Conservation (phyloP, 2,888 invertebrate genomes). For the Amiota minor region DNA sequence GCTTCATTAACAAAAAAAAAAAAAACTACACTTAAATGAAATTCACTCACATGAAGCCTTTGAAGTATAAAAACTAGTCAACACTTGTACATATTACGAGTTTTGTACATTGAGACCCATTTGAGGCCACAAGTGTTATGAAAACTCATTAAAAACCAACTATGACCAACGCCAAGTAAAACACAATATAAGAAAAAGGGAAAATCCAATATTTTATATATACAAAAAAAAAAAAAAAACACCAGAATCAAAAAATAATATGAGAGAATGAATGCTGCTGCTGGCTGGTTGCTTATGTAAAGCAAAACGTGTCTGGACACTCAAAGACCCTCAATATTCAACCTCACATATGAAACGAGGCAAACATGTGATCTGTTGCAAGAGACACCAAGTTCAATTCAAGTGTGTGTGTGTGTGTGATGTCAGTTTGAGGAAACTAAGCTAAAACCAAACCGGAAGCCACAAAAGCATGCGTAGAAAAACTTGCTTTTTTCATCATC, state of each 20-base stretch:
- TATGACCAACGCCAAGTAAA: neutral
- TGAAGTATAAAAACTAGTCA: neutral
- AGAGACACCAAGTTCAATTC: neutral
- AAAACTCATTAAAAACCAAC: conserved; percentile 25
- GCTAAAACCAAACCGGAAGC: neutral
- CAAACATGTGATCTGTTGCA: neutral
- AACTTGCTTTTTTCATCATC: neutral
- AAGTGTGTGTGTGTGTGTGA: no score
- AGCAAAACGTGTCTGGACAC: conserved; percentile 21
- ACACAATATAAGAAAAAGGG: neutral
- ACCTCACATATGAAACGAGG: neutral
- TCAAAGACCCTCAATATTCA: neutral
- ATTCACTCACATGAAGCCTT: no score
- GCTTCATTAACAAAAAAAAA: no score
- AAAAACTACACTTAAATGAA: no score
- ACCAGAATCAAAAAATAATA: neutral
- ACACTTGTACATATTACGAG: neutral
- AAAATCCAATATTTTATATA: neutral
- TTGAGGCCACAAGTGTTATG: conserved; percentile 24
- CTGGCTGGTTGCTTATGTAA: conserved; percentile 10
- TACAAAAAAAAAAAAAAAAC: neutral
- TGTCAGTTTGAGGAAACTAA: neutral
- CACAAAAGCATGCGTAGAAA: conserved; percentile 7
- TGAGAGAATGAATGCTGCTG: no score
- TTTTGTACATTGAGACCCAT: neutral